Base-by-base conservation (phyloP, 2,797 vertebrate genomes). In the Eulemur mongoz region DNA sequence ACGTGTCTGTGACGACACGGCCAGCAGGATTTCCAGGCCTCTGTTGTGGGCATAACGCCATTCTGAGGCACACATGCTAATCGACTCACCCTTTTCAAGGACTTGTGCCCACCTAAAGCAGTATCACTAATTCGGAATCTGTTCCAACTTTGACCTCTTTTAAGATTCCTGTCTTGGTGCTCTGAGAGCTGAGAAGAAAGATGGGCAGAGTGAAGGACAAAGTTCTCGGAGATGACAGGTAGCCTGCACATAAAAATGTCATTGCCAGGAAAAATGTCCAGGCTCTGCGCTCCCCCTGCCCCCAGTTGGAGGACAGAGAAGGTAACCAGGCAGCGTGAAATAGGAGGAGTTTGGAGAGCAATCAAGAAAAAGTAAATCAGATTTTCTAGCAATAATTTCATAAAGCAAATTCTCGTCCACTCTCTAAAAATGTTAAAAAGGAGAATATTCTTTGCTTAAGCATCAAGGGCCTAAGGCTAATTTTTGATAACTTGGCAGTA, bases 1-100 rank as follows among this genome's bases (percentile, higher is more conserved):
- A 69, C 0, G 4, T 4, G 2, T 43, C 45, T 1, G 5, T 25
- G 65, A n/a, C 5, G 22, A 9, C 10, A 2, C 2, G 23, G 4
- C 11, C 8, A 4, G 32, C 0, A 10, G 20, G 30, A 22, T 7
- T 4, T 2, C 27, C 25, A 17, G 35, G 43, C 27, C n/a, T 85
- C 8, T 17, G 12, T 5, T 35, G 18, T 12, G 43, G 75, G 25
- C 22, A 12, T 32, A 18, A 11, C 38, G 11, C n/a, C 25, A 27
- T 50, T 32, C 18, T 8, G 27, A 63, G 20, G 54, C 27, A 27
- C 15, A 11, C 25, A 18, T 35, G 73, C 18, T 70, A 10, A 65
- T 45, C 20, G 59, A 20, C 45, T 15, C 40, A 20, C 14, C 3
- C 17, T 65, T 81, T 61, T 15, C 18, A 43, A 70, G 61, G 45